Percentiles rank a stretch among this genome's conserved stretches.
These are phyloP conservation scores for Nymphicus hollandicus DNA, from an alignment of 2,113 vertebrate species.

Conservation along the genomic window DNA sequence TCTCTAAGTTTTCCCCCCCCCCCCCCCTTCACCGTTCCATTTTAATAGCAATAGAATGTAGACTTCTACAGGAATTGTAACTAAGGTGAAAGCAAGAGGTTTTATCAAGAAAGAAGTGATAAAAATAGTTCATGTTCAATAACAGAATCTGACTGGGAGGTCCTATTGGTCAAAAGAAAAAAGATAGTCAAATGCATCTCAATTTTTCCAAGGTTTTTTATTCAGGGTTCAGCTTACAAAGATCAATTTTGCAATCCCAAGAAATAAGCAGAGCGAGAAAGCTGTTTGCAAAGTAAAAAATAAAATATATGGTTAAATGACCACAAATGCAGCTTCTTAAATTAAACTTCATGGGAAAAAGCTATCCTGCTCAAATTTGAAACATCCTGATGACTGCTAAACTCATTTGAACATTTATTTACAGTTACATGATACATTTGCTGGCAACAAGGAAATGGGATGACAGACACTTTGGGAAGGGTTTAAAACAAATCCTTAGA, in stretches of 20 bases:
- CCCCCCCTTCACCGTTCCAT: neutral
- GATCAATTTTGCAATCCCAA: slow-evolving; percentile 5
- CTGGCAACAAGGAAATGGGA: neutral
- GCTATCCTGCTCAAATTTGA: neutral
- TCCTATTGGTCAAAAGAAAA: neutral
- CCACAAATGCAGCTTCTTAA: neutral
- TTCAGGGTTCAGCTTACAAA: neutral
- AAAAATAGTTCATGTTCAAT: neutral
- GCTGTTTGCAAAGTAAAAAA: neutral
- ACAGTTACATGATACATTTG: neutral
- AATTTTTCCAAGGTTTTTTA: neutral
- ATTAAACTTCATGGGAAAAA: neutral
- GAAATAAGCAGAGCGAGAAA: neutral
- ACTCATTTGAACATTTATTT: slow-evolving; percentile 7
- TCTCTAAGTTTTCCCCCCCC: neutral
- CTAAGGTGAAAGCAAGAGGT: neutral
- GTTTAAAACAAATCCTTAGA: slow-evolving; percentile 42
- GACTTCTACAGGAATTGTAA: neutral
- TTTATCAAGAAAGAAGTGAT: neutral
- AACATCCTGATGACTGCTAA: neutral
- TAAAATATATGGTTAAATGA: neutral
- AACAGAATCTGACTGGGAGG: neutral
- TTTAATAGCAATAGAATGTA: neutral
- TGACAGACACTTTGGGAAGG: neutral
- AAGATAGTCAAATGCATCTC: neutral